A percentile compares a stretch with the other conserved stretches of the same genome.
These are phyloP conservation scores for Raillietiella orientalis DNA, from an alignment of 2,888 invertebrate genomes.

Conservation along the genomic window DNA sequence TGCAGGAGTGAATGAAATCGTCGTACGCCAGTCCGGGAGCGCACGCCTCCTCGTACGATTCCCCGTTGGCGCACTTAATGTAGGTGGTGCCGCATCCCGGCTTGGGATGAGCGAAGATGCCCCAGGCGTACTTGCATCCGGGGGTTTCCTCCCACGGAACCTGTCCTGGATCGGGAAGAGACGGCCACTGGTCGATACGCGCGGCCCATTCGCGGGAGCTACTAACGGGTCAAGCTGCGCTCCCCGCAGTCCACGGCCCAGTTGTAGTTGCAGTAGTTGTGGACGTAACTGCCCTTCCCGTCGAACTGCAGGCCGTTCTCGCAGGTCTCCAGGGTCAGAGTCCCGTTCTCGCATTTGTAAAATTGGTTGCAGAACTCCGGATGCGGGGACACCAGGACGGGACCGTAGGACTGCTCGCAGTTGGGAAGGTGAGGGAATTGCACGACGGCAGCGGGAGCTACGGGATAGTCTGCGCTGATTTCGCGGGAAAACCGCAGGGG, in stretches of 20 bases:
- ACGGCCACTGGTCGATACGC: no score
- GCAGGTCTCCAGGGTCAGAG: slow-evolving; percentile 56
- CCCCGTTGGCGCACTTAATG: slow-evolving; percentile 50
- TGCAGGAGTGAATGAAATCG: slow-evolving; percentile 53
- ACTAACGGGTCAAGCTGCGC: slow-evolving; percentile 10
- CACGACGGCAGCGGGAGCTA: no score
- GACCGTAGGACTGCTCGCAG: slow-evolving; percentile 49
- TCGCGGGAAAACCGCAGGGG: no score
- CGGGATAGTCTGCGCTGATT: no score
- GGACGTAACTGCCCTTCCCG: slow-evolving; percentile 54
- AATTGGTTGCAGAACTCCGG: slow-evolving; percentile 61
- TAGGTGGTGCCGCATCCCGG: slow-evolving; percentile 50
- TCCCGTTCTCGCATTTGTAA: slow-evolving; percentile 69
- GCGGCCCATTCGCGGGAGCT: no score
- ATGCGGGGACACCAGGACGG: slow-evolving; percentile 49
- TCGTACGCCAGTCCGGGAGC: slow-evolving; percentile 65
- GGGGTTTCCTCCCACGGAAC: slow-evolving; percentile 16
- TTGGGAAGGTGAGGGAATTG: no score
- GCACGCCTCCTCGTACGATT: slow-evolving; percentile 40
- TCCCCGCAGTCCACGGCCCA: slow-evolving; percentile 66
- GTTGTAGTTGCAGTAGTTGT: slow-evolving; percentile 75
- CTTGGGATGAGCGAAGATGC: slow-evolving; percentile 41
- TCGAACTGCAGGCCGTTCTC: slow-evolving; percentile 71
- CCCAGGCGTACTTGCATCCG: slow-evolving; percentile 46
- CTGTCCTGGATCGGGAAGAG: background rate